These are phyloP conservation scores for Eurosta solidaginis DNA, from an alignment of 1,140 invertebrate species.

Conservation along the genomic window DNA sequence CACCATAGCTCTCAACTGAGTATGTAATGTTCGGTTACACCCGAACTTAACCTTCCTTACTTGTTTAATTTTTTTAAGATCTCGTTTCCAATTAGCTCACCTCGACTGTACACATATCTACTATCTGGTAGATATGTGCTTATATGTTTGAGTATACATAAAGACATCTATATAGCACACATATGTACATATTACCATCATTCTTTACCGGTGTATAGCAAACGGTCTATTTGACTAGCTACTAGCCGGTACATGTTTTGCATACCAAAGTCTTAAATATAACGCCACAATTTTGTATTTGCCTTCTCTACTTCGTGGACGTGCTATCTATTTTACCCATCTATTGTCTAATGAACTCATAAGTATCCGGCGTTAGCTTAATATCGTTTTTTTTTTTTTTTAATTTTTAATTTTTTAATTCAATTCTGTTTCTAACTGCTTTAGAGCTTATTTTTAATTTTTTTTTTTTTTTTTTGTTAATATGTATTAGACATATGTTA, in stretches of 20 bases:
- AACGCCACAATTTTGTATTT: not conserved
- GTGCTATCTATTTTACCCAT: constrained; percentile 14
- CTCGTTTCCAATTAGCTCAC: not conserved
- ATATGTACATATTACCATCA: no score
- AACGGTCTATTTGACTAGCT: constrained; percentile 13
- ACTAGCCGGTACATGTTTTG: not conserved
- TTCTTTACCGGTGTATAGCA: not conserved
- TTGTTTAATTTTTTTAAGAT: not conserved
- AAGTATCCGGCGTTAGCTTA: constrained; percentile 6
- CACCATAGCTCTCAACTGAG: no score
- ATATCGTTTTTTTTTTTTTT: not conserved
- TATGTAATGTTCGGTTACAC: no score
- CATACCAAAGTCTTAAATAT: not conserved
- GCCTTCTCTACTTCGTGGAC: not conserved
- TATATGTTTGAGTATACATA: no score
- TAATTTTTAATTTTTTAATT: not conserved
- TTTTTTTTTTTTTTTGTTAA: not conserved
- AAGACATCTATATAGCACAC: no score
- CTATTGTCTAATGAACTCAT: constrained; percentile 16
- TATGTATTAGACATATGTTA: not conserved
- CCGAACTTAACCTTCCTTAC: no score
- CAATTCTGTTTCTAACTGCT: not conserved
- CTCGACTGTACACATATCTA: not conserved
- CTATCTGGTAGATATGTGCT: no score
- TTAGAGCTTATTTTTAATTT: not conserved